Conservation (phyloP, 2,888 invertebrate genomes). For the Drosophila silvestris region DNA sequence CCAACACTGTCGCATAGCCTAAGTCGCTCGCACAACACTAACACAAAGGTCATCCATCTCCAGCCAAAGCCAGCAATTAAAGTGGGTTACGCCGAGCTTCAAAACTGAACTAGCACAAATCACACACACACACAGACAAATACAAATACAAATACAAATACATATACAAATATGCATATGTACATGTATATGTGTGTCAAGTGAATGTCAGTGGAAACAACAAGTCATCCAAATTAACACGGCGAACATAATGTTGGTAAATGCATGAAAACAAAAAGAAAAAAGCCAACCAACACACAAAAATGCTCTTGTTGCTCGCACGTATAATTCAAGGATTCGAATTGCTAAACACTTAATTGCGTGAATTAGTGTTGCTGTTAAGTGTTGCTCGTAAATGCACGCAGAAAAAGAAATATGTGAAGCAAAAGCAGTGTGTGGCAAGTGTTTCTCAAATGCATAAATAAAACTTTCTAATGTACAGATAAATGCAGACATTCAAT, state of each 20-base stretch:
- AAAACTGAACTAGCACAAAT: slow-evolving; percentile 59
- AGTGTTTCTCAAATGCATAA: neutral
- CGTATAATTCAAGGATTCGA: slow-evolving; percentile 58
- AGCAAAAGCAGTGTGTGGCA: neutral
- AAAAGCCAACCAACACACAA: slow-evolving; percentile 3
- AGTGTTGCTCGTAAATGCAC: neutral
- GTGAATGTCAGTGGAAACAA: slow-evolving; percentile 36
- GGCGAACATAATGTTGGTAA: slow-evolving; percentile 47
- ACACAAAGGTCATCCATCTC: slow-evolving; percentile 59
- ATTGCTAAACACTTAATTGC: slow-evolving; percentile 2
- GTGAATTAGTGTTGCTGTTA: neutral
- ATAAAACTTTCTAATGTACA: neutral
- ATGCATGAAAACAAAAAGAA: slow-evolving; percentile 19
- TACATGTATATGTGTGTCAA: slow-evolving; percentile 1
- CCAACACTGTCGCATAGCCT: slow-evolving; percentile 46
- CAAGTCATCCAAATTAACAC: slow-evolving; percentile 71
- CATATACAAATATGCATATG: too few relatives aligned
- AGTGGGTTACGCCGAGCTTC: slow-evolving; percentile 73
- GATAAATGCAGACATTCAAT: neutral
- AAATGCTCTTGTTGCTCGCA: slow-evolving; percentile 45
- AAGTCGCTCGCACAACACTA: slow-evolving; percentile 9
- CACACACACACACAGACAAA: slow-evolving; percentile 9
- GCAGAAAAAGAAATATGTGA: neutral
- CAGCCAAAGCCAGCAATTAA: slow-evolving; percentile 12
- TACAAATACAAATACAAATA: neutral